These are phyloP conservation scores for Xenus cinereus DNA, from an alignment of 2,113 vertebrate genomes.

Conservation along the genomic window DNA sequence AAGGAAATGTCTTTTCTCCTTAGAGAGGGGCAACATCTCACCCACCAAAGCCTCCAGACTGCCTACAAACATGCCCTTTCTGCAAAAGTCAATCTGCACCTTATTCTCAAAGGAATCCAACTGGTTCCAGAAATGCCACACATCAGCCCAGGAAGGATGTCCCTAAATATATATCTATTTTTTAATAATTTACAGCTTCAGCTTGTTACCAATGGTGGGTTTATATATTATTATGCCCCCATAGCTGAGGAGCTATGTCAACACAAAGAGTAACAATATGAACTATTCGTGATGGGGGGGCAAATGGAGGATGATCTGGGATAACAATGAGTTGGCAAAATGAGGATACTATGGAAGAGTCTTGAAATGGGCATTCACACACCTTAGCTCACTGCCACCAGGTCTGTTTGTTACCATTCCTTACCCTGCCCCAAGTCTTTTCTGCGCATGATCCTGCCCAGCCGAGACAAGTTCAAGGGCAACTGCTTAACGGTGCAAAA, in stretches of 20 bases:
- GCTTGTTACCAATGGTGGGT: not conserved
- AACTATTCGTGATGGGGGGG: accelerated
- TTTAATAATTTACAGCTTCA: not conserved
- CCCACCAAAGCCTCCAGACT: not conserved
- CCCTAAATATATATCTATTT: not conserved
- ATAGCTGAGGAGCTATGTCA: not conserved
- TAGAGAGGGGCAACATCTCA: not conserved
- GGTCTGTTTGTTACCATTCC: not conserved
- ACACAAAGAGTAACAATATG: not conserved
- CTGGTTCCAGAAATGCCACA: not conserved
- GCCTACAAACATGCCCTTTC: not conserved
- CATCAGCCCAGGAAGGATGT: not conserved
- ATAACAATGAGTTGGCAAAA: not conserved
- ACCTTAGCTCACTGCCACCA: not conserved
- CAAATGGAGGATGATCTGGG: not conserved
- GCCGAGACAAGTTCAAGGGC: not conserved
- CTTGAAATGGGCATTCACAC: not conserved
- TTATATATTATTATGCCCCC: not conserved
- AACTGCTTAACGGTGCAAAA: not conserved
- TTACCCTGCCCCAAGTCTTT: not conserved
- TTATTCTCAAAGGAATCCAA: not conserved
- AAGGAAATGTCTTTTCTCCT: not conserved
- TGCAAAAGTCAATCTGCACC: not conserved
- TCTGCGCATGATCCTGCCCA: not conserved
- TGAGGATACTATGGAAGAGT: not conserved